Conservation (phyloP, 2,888 invertebrate species). For the Latrodectus hesperus region DNA sequence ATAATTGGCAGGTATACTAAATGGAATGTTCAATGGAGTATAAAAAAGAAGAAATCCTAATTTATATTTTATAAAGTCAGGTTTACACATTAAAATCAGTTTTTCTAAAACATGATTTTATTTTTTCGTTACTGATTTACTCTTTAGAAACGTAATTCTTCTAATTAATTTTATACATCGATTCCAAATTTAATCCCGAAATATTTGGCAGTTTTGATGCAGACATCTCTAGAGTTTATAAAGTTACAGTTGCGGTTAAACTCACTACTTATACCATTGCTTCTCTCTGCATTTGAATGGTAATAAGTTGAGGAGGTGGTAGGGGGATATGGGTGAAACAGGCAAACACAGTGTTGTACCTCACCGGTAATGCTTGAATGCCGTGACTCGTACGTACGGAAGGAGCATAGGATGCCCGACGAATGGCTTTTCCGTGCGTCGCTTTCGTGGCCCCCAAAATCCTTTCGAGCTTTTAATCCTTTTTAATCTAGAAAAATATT, state of each 20-base stretch:
- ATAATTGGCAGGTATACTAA: too few relatives aligned
- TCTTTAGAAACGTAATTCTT: too few relatives aligned
- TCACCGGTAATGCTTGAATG: slow-evolving; percentile 64
- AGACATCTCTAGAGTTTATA: neutral
- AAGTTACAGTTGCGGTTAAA: neutral
- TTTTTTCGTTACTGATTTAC: too few relatives aligned
- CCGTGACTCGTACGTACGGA: slow-evolving; percentile 47
- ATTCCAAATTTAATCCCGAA: neutral
- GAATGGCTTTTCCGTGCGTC: slow-evolving; percentile 39
- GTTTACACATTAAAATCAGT: too few relatives aligned
- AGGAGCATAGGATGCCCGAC: slow-evolving; percentile 55
- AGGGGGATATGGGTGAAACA: slow-evolving; percentile 30
- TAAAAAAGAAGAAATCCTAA: too few relatives aligned
- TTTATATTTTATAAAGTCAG: too few relatives aligned
- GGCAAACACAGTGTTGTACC: slow-evolving; percentile 48
- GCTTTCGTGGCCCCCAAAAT: neutral
- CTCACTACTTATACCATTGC: slow-evolving; percentile 8
- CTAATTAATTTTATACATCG: too few relatives aligned
- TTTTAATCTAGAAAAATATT: too few relatives aligned
- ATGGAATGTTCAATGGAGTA: too few relatives aligned
- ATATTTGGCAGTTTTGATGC: neutral
- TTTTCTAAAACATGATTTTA: too few relatives aligned
- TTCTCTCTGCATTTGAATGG: slow-evolving; percentile 9
- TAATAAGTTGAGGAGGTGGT: slow-evolving; percentile 22
- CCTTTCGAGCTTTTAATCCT: neutral